These are phyloP conservation scores for Reticulitermes lucifugus DNA, from an alignment of 2,888 invertebrate species.

Conservation along the genomic window DNA sequence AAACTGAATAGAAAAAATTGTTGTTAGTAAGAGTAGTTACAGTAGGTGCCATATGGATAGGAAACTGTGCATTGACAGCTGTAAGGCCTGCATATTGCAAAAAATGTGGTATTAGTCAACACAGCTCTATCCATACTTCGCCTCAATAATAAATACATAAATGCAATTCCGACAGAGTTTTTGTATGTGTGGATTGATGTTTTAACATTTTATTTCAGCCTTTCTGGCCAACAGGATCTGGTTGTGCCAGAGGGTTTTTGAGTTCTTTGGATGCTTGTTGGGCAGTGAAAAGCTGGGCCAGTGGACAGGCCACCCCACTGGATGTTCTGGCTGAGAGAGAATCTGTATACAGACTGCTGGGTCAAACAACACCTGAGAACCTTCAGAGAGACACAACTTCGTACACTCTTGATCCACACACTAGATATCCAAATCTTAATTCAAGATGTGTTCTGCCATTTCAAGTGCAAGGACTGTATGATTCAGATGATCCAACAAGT, in stretches of 20 bases:
- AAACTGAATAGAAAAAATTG: too few species aligned
- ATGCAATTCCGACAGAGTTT: too few species aligned
- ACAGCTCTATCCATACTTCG: too few species aligned
- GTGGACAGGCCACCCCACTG: constrained; percentile 76
- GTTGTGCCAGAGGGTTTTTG: constrained; percentile 96
- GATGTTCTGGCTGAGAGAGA: constrained; percentile 95
- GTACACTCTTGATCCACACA: constrained; percentile 88
- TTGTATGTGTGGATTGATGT: neutral
- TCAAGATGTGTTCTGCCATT: constrained; percentile 79
- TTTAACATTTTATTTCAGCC: constrained; percentile 68
- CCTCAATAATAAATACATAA: too few species aligned
- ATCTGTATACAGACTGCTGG: constrained; percentile 88
- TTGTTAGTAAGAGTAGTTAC: too few species aligned
- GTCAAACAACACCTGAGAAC: constrained; percentile 97
- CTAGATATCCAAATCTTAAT: constrained; percentile 86
- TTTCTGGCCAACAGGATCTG: constrained; percentile 99
- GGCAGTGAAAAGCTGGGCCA: constrained; percentile 89
- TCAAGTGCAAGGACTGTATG: constrained; percentile 78
- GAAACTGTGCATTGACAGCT: too few species aligned
- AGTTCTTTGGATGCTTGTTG: constrained; percentile 97
- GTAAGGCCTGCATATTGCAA: too few species aligned
- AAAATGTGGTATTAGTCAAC: too few species aligned
- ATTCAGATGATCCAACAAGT: constrained; percentile 76
- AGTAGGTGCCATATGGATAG: too few species aligned
- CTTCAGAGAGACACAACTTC: constrained; percentile 88